phyloP scores from a whole-genome alignment of 2,888 invertebrate species.

The Drosophila acutilabella region DNA sequence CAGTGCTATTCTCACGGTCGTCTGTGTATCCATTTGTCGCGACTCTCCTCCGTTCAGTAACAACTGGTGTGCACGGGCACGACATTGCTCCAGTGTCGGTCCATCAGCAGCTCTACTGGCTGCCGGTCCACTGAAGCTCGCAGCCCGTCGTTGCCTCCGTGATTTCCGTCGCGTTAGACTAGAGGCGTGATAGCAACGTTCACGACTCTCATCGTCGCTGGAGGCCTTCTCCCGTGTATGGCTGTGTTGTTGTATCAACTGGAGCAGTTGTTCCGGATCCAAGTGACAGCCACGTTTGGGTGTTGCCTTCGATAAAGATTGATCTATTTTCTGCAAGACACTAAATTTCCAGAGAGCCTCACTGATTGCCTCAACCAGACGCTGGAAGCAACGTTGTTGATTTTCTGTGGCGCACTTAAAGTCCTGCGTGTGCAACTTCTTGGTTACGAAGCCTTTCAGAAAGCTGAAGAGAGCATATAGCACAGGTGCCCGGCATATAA shows the following conservation, averaged over 20 bases:
- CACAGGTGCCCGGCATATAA: slow-evolving; percentile 76
- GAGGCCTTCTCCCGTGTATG: slow-evolving; percentile 77
- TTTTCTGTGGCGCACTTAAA: slow-evolving; percentile 76
- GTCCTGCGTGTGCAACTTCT: slow-evolving; percentile 82
- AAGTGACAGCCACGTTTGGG: slow-evolving; percentile 60
- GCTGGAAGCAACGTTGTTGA: slow-evolving; percentile 76
- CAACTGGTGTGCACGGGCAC: slow-evolving; percentile 56
- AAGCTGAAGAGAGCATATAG: slow-evolving; percentile 76
- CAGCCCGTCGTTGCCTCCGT: slow-evolving; percentile 75
- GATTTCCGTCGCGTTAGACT: slow-evolving; percentile 80
- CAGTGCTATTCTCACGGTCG: slow-evolving; percentile 1
- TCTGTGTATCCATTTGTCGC: slow-evolving; percentile 14
- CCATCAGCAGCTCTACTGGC: slow-evolving; percentile 22
- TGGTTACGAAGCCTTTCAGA: slow-evolving; percentile 80
- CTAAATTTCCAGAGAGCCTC: slow-evolving; percentile 83
- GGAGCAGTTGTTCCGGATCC: slow-evolving; percentile 80
- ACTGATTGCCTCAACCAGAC: slow-evolving; percentile 77
- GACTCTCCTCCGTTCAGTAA: slow-evolving; percentile 17
- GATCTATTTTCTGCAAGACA: slow-evolving; percentile 81
- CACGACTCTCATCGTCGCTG: slow-evolving; percentile 83
- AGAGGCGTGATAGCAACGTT: slow-evolving; percentile 74
- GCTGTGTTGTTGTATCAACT: slow-evolving; percentile 79
- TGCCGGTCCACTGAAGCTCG: slow-evolving; percentile 76
- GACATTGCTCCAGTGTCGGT: slow-evolving; percentile 56
- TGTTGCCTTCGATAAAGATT: slow-evolving; percentile 54